Evolutionary conservation across 35 echinoderm and acorn worm genomes (phyloP).

Genomic region (Amphiura filiformis): DNA sequence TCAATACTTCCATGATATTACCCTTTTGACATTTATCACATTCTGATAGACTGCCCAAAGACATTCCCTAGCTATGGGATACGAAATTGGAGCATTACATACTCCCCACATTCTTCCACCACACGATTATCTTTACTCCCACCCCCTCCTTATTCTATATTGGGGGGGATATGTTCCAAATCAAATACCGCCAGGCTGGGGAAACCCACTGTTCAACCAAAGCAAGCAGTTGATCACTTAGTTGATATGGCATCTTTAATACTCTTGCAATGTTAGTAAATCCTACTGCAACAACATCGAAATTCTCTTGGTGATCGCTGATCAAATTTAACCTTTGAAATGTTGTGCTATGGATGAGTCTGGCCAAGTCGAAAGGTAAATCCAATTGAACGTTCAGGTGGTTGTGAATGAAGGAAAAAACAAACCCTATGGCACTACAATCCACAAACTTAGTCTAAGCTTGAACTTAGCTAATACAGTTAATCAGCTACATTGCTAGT

Average conservation of each 20-base stretch:
- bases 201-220: no score
- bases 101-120: neutral
- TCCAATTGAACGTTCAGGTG: neutral
- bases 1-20: no score
- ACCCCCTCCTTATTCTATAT: no score
- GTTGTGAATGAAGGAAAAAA: neutral
- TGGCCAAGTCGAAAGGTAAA: neutral
- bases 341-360: neutral
- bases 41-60: neutral
- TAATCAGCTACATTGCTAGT: no score
- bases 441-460: no score
- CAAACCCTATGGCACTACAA: no score
- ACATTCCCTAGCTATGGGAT: neutral
- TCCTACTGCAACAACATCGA: neutral
- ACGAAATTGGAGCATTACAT: neutral
- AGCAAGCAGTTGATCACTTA: no score
- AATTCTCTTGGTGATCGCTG: neutral
- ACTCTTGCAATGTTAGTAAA: neutral
- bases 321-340: conserved; percentile 8
- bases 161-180: no score
- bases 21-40: conserved; percentile 3
- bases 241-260: neutral
- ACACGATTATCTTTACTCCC: neutral
- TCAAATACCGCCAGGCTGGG: no score
- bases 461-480: no score